phyloP scores from a whole-genome alignment of 2,113 vertebrate genomes.

The Hippopotamus amphibius region DNA sequence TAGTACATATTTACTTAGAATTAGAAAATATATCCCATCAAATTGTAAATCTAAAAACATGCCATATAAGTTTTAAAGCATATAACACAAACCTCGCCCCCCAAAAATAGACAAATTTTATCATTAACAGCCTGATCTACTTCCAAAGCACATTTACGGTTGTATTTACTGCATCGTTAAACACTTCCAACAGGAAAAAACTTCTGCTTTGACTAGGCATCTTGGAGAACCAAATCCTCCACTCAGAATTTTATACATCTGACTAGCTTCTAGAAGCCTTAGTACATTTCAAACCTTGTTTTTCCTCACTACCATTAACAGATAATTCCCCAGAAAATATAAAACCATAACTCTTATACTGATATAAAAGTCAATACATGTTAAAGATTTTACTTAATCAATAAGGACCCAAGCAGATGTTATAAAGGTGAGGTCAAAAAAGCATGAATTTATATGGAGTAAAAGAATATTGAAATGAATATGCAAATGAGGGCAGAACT shows the following conservation, averaged over 20 bases:
- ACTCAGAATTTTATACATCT: background rate
- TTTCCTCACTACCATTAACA: background rate
- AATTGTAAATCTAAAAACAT: background rate
- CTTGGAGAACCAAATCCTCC: conserved; percentile 25
- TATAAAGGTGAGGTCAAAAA: background rate
- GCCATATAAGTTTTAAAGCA: background rate
- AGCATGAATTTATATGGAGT: background rate
- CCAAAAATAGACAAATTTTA: background rate
- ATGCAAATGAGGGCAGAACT: background rate
- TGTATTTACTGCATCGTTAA: conserved; percentile 2
- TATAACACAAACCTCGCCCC: background rate
- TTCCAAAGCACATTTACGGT: background rate
- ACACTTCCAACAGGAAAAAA: conserved; percentile 28
- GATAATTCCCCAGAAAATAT: background rate
- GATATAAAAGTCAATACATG: background rate
- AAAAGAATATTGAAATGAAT: conserved; percentile 36
- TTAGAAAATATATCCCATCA: background rate
- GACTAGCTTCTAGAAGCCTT: background rate
- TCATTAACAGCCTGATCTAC: background rate
- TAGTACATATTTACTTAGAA: conserved; percentile 3
- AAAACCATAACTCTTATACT: background rate
- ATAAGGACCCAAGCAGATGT: background rate
- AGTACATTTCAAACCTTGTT: background rate
- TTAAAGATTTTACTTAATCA: background rate
- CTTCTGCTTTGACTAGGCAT: conserved; percentile 7